Percentiles rank a stretch among this genome's conserved stretches.
Conservation (phyloP, 2,113 vertebrate species). For the Tupaia tana region DNA sequence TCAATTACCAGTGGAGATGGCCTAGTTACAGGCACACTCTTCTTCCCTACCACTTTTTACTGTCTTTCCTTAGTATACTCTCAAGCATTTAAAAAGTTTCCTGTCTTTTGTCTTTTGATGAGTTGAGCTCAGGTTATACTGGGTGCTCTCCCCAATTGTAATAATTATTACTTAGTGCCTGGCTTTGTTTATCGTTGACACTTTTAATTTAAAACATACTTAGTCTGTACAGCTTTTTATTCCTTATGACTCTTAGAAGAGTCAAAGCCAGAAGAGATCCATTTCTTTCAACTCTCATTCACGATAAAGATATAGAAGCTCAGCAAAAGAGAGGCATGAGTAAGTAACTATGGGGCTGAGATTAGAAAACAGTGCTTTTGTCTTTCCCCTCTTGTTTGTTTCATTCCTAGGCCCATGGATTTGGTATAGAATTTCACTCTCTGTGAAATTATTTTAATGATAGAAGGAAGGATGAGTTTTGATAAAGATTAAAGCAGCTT, state of each 20-base stretch:
- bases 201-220: neutral
- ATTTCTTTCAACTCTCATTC: slow-evolving; percentile 14
- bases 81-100: neutral
- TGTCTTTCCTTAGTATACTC: neutral
- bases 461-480: neutral
- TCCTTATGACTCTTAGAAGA: neutral
- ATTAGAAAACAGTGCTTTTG: neutral
- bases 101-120: neutral
- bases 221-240: neutral
- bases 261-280: neutral
- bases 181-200: neutral
- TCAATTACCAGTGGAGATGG: neutral
- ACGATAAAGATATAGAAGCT: neutral
- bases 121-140: neutral
- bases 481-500: neutral
- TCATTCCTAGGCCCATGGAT: neutral
- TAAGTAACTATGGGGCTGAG: neutral
- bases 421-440: neutral
- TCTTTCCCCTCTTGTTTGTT: neutral
- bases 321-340: neutral
- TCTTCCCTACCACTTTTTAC: neutral
- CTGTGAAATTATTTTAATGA: neutral
- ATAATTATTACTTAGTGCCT: neutral
- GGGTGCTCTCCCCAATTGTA: neutral
- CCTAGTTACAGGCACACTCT: neutral